Conservation (phyloP, 30 jellyfish, hydroid and myxozoan genomes). For the Chrysaora quinquecirrha region DNA sequence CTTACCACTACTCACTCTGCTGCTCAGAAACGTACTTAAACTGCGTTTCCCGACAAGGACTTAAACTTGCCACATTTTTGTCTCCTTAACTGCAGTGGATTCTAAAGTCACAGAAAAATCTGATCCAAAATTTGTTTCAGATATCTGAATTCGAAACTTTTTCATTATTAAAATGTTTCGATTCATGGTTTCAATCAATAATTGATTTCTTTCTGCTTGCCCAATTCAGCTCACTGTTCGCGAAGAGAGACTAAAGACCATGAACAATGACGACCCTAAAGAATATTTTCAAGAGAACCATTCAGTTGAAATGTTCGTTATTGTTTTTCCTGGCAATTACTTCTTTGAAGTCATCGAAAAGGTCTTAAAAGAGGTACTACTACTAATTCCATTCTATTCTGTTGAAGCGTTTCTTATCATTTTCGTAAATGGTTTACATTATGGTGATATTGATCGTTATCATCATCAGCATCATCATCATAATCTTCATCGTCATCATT, state of each 20-base stretch:
- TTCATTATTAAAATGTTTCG: background rate
- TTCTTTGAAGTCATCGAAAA: conserved; percentile 45
- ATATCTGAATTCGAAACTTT: background rate
- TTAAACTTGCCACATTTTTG: background rate
- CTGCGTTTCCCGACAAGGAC: background rate
- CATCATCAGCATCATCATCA: too few relatives aligned
- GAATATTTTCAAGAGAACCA: background rate
- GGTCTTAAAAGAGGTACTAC: conserved; percentile 36
- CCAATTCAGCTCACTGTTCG: conserved; percentile 3
- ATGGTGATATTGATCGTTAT: too few relatives aligned
- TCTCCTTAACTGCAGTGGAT: background rate
- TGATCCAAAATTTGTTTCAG: background rate
- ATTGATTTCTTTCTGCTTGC: background rate
- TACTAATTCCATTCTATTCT: background rate
- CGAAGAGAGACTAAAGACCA: conserved; percentile 4
- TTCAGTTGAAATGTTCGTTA: conserved; percentile 8
- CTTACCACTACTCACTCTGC: background rate
- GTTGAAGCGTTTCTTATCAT: background rate
- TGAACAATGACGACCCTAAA: background rate
- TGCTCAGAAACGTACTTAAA: background rate
- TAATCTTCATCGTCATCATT: too few relatives aligned
- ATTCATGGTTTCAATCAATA: too few relatives aligned
- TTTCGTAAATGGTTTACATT: background rate
- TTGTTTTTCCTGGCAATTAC: conserved; percentile 47
- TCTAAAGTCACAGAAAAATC: background rate